These are phyloP conservation scores for Harpagifer antarcticus DNA, from an alignment of 2,797 vertebrate genomes.

Conservation along the genomic window DNA sequence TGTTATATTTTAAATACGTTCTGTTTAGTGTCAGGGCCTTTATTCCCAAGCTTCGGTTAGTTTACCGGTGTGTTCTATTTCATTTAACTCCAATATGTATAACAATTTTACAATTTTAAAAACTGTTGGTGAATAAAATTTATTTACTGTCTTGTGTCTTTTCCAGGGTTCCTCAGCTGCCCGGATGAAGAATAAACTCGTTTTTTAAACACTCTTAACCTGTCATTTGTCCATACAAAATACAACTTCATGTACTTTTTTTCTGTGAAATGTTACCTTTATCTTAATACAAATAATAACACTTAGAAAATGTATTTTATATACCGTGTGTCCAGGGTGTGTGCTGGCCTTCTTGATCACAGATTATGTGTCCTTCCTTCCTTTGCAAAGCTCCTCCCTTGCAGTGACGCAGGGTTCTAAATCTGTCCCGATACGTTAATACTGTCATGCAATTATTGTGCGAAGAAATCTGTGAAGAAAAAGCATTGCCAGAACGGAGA, in stretches of 20 bases:
- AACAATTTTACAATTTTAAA: too few species aligned
- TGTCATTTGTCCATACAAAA: not conserved
- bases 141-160: not conserved
- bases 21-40: too few species aligned
- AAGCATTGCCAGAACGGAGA: constrained; percentile 83
- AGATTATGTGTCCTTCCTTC: constrained; percentile 75
- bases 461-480: constrained; percentile 88
- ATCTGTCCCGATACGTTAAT: constrained; percentile 85
- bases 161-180: constrained; percentile 13
- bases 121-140: too few species aligned
- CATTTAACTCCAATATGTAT: too few species aligned
- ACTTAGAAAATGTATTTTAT: not conserved
- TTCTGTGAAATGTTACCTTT: not conserved
- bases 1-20: too few species aligned
- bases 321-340: constrained; percentile 6
- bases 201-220: not conserved
- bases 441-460: constrained; percentile 88
- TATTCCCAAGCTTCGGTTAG: too few species aligned
- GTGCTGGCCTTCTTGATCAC: constrained; percentile 67
- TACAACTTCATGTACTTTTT: not conserved
- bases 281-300: not conserved
- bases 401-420: constrained; percentile 79
- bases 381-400: constrained; percentile 63
- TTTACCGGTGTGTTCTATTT: too few species aligned
- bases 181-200: not conserved